Base-by-base conservation (phyloP, 2,888 invertebrate species). In the Epistrophe eligans region DNA sequence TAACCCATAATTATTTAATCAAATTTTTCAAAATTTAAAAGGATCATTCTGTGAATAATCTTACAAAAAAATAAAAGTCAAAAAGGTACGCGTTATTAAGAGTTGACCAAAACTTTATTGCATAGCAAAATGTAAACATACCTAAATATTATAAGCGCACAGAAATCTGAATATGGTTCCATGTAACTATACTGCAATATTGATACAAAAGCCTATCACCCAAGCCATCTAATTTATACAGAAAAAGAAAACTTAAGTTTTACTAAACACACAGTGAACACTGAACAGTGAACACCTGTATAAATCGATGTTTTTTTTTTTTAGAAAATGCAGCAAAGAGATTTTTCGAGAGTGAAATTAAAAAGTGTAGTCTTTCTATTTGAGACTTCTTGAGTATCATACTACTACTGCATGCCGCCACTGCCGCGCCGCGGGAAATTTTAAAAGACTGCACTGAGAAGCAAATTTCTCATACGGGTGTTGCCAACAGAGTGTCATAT, bases 181-280 rank as follows among this genome's bases (percentile, higher is more conserved):
- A 38, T 13, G 24, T 40, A 19, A 7, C 60, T 60, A n/a, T n/a
- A 13, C 11, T 40, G 40, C 24, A 60, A 19, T n/a, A n/a, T 40
- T 60, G 19, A 60, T 4, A 57, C 19, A 19, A 72, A 38, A 38
- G 8, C 38, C 58, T 48, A 79, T 79, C 55, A 45, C 48, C 72
- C 7, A 35, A 35, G 19, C 62, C 13, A 64, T 72, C 79, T 24
- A 40, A 60, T 35, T 35, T 35, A 32, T 38, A 28, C 28, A 28
- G 11, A 28, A 73, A 19, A 71, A 62, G 17, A 28, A 77, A 77
- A 35, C 15, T 19, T 17, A 43, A 43, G 13, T n/a, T 17, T 55
- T 38, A 28, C 48, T 50, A 19, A 35, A 50, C 48, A 73, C n/a
- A 24, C 15, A 79, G 57, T 64, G 19, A 50, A 38, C 38, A 55